Base-by-base conservation (phyloP, 2,797 vertebrate genomes). In the Sus cebifrons region DNA sequence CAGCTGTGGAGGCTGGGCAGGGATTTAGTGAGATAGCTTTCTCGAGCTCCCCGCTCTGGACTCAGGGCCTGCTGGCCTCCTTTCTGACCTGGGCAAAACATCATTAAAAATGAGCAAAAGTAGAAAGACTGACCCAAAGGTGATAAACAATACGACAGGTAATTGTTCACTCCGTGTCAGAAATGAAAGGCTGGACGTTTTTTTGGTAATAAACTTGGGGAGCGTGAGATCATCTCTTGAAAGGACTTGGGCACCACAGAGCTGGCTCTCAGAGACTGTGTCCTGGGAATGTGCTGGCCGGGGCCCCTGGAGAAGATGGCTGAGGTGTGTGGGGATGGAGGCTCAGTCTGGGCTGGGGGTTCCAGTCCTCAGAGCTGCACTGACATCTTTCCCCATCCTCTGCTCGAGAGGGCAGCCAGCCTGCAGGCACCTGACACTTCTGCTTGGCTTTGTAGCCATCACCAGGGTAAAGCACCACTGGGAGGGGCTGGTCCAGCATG, bases 401-500 rank as follows among this genome's bases (percentile, higher is more conserved):
- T 10, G 18, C 56, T 11, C 0, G 2, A 44, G 94, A 36, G 64
- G 17, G 9, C 6, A 1, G 21, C 15, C 49, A 8, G 27, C 15
- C 25, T 0, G 0, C 56, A 4, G 17, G 13, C 44, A 6, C 0
- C 2, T 27, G 17, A 14, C 2, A 0, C 6, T 29, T 23, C 12
- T 3, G 20, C 1, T 54, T 49, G 4, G 21, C 44, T 44, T 21
- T 74, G 77, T 4, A 3, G 36, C 83, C 12, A 54, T 10, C 7
- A 4, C 4, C 15, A 12, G 10, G 0, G 23, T 4, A 20, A 23
- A 62, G 27, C 14, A 5, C 67, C 2, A 0, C 4, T 0, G 23
- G 68, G 49, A 1, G 12, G 0, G 23, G 18, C 70, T 25, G 11
- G 67, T 13, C 17, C 0, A 0, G 6, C 27, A 52, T 4, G n/a